Base-by-base conservation (phyloP, 2,797 vertebrate genomes). In the Melopsittacus undulatus region DNA sequence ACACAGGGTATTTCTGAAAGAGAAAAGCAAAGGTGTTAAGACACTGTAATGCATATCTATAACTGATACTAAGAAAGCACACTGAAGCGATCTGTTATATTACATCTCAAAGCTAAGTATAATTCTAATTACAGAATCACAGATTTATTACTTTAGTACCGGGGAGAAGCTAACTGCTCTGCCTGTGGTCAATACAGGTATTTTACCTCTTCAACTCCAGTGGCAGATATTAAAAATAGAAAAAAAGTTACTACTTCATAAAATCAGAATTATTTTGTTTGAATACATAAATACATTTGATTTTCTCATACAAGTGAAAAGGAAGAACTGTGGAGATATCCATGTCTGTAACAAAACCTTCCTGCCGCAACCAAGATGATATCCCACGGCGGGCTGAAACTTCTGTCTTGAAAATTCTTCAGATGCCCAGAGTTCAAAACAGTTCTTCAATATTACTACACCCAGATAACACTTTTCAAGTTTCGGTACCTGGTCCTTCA, bases 1-100 rank as follows among this genome's bases (percentile, higher is more conserved):
- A 98, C 69, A 99, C 99, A 46, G 99, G 99, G 92, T 99, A 99
- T 98, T 99, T 99, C 99, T 99, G 97, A 81, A 97, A 97, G 87
- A 95, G 69, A 97, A 80, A 69, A 96, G 62, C 24, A 93, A 67
- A 59, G 13, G 36, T 30, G 21, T 93, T 57, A 80, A 38, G 70
- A 56, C 49, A n/a, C 29, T 15, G 40, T 29, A 61, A 42, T 19
- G n/a, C 11, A 26, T 4, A 32, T 16, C 32, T 5, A 54, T 23
- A 84, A 2, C 1, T 36, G 43, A 72, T 45, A 56, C 21, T 63
- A 56, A 52, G 43, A 78, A 51, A 56, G 17, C 18, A 69, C 4
- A 63, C 0, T 52, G 30, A 87, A 84, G 45, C 29, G 4, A 26
- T 15, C 38, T 75, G n/a, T 20, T 66, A 12, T 15, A 66, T 38